Evolutionary conservation across 92 coral and sea anemone genomes (phyloP).

Genomic region (Bergia puertoricense): DNA sequence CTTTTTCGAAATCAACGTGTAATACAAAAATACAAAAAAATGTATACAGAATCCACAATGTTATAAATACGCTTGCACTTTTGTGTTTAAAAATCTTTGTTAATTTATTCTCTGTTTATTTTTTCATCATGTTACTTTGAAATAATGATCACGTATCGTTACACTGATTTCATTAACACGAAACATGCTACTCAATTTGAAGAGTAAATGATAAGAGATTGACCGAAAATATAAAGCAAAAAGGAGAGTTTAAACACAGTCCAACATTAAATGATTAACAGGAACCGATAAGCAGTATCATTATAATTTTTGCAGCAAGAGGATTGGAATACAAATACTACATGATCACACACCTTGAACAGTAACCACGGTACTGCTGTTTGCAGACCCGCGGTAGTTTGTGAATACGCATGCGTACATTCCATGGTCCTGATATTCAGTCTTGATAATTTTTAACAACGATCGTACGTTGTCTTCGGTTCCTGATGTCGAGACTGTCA

Average conservation of each 20-base stretch:
- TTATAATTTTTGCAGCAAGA: not conserved
- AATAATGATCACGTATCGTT: no score
- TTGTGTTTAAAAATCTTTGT: no score
- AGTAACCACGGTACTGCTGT: not conserved
- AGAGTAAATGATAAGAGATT: no score
- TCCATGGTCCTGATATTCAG: not conserved
- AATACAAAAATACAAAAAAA: no score
- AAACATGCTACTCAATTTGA: no score
- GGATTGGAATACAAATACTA: not conserved
- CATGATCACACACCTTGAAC: not conserved
- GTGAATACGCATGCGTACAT: not conserved
- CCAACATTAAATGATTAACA: not conserved
- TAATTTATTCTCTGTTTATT: no score
- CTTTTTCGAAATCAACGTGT: no score
- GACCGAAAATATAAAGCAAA: not conserved
- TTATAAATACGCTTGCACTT: no score
- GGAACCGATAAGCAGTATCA: not conserved
- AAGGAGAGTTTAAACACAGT: not conserved
- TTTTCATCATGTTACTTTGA: no score
- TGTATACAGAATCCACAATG: no score
- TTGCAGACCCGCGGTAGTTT: constrained; percentile 6
- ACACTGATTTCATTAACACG: not conserved
- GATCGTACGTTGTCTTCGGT: not conserved
- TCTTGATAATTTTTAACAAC: not conserved
- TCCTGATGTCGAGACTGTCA: not conserved